Evolutionary conservation across 1,140 invertebrate genomes (phyloP).

Genomic region (Marisa cornuarietis): DNA sequence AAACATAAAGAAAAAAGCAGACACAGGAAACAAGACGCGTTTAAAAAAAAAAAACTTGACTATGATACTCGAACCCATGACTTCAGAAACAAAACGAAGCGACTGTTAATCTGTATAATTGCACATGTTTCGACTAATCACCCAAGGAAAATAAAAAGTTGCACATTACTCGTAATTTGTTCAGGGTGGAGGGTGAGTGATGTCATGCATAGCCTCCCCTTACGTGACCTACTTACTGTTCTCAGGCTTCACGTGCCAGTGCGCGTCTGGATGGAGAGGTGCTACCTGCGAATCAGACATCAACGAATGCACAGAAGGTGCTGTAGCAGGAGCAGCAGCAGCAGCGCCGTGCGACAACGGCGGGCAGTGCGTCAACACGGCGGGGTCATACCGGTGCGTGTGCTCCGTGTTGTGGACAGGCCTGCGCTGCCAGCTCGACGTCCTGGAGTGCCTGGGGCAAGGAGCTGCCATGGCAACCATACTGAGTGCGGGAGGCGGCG

Average conservation of each 20-base stretch:
- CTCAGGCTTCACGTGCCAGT: conserved; percentile 44
- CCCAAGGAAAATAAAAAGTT: too few species aligned
- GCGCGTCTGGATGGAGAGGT: conserved; percentile 44
- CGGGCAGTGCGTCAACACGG: conserved; percentile 74
- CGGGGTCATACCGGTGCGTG: conserved; percentile 81
- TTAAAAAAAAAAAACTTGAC: too few species aligned
- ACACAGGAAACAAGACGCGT: too few species aligned
- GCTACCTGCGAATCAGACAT: conserved; percentile 84
- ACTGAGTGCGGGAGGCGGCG: not conserved
- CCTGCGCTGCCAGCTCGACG: conserved; percentile 64
- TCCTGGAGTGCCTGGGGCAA: conserved; percentile 38
- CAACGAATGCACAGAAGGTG: conserved; percentile 81
- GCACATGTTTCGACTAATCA: too few species aligned
- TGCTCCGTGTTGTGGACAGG: conserved; percentile 90
- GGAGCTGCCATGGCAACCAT: not conserved
- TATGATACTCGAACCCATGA: too few species aligned
- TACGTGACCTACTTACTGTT: not conserved
- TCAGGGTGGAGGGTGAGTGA: too few species aligned
- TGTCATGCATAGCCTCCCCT: too few species aligned
- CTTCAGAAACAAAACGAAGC: too few species aligned
- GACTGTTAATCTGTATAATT: too few species aligned
- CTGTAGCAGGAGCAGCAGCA: not conserved
- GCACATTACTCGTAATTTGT: too few species aligned
- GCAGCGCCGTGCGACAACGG: conserved; percentile 79
- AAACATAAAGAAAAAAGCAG: too few species aligned